Percentiles rank a stretch among this genome's conserved stretches.
phyloP scores from a whole-genome alignment of 2,888 invertebrate species.

The Acronicta aceris region DNA sequence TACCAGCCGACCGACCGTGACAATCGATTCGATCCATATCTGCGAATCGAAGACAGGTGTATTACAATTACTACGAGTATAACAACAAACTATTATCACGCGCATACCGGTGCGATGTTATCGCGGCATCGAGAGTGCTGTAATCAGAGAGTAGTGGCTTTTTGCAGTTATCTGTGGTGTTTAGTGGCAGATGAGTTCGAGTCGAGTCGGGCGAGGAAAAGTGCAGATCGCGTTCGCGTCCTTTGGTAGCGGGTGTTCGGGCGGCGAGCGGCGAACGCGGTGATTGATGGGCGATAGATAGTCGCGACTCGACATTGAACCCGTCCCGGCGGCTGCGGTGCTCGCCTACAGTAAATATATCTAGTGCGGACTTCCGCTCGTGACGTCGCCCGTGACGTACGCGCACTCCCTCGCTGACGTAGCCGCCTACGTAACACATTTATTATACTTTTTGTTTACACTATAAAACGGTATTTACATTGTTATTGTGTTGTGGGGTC shows the following conservation, averaged over 20 bases:
- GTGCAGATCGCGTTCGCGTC: conserved; percentile 47
- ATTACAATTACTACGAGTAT: conserved; percentile 64
- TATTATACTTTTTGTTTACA: conserved; percentile 86
- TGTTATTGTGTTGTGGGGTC: conserved; percentile 84
- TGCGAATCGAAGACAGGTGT: conserved; percentile 67
- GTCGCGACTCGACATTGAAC: conserved; percentile 85
- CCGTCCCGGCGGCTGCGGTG: conserved; percentile 69
- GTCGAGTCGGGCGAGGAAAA: conserved; percentile 49
- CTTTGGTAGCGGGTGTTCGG: conserved; percentile 52
- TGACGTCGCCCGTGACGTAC: conserved; percentile 82
- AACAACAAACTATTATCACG: conserved; percentile 67
- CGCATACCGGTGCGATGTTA: conserved; percentile 56
- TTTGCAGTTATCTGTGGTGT: conserved; percentile 13
- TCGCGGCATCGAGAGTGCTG: conserved; percentile 41
- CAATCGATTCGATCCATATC: conserved; percentile 73
- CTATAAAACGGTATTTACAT: conserved; percentile 85
- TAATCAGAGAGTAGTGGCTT: conserved; percentile 30
- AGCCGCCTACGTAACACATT: conserved; percentile 77
- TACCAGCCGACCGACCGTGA: conserved; percentile 72
- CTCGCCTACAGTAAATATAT: conserved; percentile 79
- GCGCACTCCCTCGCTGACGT: conserved; percentile 53
- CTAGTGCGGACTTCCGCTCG: conserved; percentile 85
- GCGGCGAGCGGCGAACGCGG: conserved; percentile 47
- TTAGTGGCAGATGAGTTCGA: conserved; percentile 51
- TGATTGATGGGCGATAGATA: conserved; percentile 88